Conservation (phyloP, 2,888 invertebrate species). For the Mycalesis mineus region DNA sequence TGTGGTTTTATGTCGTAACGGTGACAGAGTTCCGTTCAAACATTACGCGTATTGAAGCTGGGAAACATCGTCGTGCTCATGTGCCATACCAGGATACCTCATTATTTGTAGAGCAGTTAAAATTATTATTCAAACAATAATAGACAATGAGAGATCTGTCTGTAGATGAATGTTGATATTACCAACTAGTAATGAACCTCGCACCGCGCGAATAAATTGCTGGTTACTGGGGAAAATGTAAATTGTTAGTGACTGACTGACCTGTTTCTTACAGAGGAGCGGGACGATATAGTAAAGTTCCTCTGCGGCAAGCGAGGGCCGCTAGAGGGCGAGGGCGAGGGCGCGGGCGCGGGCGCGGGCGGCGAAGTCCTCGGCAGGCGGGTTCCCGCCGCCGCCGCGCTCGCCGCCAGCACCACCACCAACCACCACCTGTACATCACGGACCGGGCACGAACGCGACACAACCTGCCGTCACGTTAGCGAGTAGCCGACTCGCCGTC, state of each 20-base stretch:
- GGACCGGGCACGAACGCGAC: slow-evolving; percentile 54
- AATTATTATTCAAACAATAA: too few relatives aligned
- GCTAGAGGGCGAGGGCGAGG: slow-evolving; percentile 77
- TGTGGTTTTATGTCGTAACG: slow-evolving; percentile 12
- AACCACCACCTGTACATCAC: slow-evolving; percentile 63
- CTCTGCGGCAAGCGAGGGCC: slow-evolving; percentile 70
- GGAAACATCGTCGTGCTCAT: too few relatives aligned
- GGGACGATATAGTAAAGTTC: slow-evolving; percentile 67
- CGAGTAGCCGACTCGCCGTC: slow-evolving; percentile 51
- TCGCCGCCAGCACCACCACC: slow-evolving; percentile 47
- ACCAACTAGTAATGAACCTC: too few relatives aligned
- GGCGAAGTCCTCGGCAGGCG: slow-evolving; percentile 66
- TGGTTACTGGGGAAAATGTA: background rate
- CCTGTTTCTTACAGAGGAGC: slow-evolving; percentile 71
- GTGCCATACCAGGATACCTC: too few relatives aligned
- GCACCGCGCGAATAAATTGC: too few relatives aligned
- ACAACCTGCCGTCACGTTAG: slow-evolving; percentile 55
- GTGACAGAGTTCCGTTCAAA: background rate
- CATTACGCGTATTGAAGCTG: background rate
- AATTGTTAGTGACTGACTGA: slow-evolving; percentile 41
- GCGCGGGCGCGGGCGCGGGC: slow-evolving; percentile 69
- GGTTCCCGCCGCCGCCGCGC: slow-evolving; percentile 59
- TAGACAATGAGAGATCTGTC: too few relatives aligned
- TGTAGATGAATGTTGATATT: too few relatives aligned
- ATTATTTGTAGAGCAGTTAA: too few relatives aligned